phyloP scores from a whole-genome alignment of 2,797 vertebrate species.

The Amazona ochrocephala region DNA sequence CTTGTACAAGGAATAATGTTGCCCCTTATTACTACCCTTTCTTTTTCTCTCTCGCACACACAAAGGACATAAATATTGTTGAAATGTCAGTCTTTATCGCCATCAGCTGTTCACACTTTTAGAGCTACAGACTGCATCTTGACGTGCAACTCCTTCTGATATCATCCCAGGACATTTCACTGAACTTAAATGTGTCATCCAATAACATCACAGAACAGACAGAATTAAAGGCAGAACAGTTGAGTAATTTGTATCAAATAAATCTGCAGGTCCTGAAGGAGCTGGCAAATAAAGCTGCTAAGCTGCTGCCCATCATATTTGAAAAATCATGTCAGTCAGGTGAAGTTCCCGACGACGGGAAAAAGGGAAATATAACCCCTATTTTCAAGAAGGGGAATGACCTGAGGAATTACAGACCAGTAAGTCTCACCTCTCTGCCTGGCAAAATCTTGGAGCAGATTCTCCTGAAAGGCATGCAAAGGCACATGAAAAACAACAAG shows the following conservation, averaged over 20 bases:
- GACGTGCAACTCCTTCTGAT: neutral
- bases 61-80: conserved; percentile 37
- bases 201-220: neutral
- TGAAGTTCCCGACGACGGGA: too few species aligned
- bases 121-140: neutral
- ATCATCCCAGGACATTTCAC: neutral
- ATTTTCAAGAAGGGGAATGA: too few species aligned
- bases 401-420: too few species aligned
- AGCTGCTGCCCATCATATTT: too few species aligned
- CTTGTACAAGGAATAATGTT: neutral
- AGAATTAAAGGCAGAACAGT: neutral
- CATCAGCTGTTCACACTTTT: neutral
- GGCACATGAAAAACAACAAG: too few species aligned
- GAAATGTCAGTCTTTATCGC: conserved; percentile 46
- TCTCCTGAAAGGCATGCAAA: too few species aligned
- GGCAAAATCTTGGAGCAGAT: too few species aligned
- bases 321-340: too few species aligned
- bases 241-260: neutral
- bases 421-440: too few species aligned
- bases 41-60: neutral
- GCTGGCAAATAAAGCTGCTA: too few species aligned
- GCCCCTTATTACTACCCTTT: neutral
- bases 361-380: too few species aligned
- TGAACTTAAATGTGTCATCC: neutral
- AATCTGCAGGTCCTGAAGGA: too few species aligned